Evolutionary conservation across 1,140 invertebrate genomes (phyloP), one percentile per base, ranked within the genome.

Genomic region (Bicyclus anynana): DNA sequence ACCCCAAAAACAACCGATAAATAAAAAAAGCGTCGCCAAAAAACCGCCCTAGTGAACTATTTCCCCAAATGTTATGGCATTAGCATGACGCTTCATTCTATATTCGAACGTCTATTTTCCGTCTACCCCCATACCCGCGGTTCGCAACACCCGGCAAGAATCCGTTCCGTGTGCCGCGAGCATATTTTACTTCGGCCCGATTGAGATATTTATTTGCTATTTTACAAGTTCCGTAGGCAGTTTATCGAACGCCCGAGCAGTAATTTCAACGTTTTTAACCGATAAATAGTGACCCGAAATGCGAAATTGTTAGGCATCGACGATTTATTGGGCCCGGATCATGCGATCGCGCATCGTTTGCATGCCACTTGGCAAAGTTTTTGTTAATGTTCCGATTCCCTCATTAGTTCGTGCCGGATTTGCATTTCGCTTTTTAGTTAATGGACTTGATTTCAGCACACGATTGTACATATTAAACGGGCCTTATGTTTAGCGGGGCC

Each of bases 201-300:
- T 79, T 77, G 78, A 77, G 74, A 79, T 81, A 77, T 80, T 77
- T 80, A 80, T 80, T 76, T 61, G 59, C 63, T 77, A 77, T 76
- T 81, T 77, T 64, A 74, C 76, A 81, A 81, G 66, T 81, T 76
- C 59, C 63, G 62, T 64, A 65, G 65, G 65, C 62, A 65, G 65
- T 67, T 64, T 67, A 72, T 67, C 65, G 59, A 59, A 52, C 62
- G 50, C 58, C 44, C 48, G 33, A 51, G 37, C 59, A 67, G 67
- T 73, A 73, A 73, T 73, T 73, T 70, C 49, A 65, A 62, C 67
- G 67, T 75, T 75, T 75, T 75, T 75, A 67, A 73, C 69, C 67
- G 67, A 73, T 73, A 73, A 73, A 69, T 70, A 62, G 62, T 65
- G 67, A 69, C 62, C 67, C 70, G 65, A 70, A 73, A 70, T 67